phyloP scores from a whole-genome alignment of 2,888 invertebrate species.

The Ethmia dodecea region DNA sequence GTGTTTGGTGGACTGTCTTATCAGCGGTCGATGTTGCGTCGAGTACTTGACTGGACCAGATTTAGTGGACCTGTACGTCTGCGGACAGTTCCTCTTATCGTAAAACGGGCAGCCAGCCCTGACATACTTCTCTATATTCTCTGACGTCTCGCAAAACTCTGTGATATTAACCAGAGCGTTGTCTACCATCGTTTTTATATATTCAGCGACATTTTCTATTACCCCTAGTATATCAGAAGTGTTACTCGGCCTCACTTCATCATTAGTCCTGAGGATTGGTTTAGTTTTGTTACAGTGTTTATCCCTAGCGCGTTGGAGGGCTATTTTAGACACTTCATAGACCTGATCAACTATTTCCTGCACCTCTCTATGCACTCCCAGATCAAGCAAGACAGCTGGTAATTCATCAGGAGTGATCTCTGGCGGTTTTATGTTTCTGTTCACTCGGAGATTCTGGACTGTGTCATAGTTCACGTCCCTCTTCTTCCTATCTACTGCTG shows the following conservation, averaged over 20 bases:
- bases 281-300: conserved; percentile 41
- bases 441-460: conserved; percentile 41
- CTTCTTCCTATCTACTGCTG: conserved; percentile 37
- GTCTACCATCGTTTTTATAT: conserved; percentile 31
- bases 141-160: conserved; percentile 37
- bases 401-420: conserved; percentile 16
- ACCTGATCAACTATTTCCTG: conserved; percentile 38
- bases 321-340: conserved; percentile 34
- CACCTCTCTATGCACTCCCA: conserved; percentile 40
- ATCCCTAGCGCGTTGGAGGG: conserved; percentile 34
- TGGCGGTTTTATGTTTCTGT: conserved; percentile 54
- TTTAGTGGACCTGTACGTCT: conserved; percentile 33
- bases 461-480: conserved; percentile 17
- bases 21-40: conserved; percentile 39
- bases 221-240: conserved; percentile 33
- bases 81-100: conserved; percentile 21
- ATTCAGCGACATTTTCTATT: conserved; percentile 30
- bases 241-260: background rate
- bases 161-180: conserved; percentile 36
- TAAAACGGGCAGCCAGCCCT: conserved; percentile 23
- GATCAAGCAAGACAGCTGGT: conserved; percentile 21
- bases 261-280: conserved; percentile 8
- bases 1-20: conserved; percentile 32
- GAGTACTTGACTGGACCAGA: conserved; percentile 29
- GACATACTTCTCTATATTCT: conserved; percentile 31